phyloP scores from a whole-genome alignment of 1,140 invertebrate genomes.

The Condylostylus longicornis region DNA sequence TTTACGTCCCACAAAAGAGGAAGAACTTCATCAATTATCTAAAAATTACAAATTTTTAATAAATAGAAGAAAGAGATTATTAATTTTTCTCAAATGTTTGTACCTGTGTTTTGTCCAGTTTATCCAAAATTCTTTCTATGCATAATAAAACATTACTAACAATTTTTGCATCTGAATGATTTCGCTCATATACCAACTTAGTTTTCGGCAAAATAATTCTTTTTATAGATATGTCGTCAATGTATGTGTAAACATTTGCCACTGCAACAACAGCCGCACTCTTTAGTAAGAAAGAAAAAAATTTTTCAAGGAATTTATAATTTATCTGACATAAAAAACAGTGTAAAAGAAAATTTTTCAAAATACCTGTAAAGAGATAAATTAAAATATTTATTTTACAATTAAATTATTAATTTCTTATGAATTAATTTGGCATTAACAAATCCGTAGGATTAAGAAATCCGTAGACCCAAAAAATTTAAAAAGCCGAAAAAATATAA shows the following conservation, averaged over 20 bases:
- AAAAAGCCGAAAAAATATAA: too few species aligned
- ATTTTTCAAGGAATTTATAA: too few species aligned
- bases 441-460: too few species aligned
- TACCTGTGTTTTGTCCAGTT: slow-evolving; percentile 65
- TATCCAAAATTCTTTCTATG: slow-evolving; percentile 62
- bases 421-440: too few species aligned
- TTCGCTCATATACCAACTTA: slow-evolving; percentile 75
- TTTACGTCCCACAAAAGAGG: slow-evolving; percentile 78
- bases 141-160: slow-evolving; percentile 60
- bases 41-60: slow-evolving; percentile 5
- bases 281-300: slow-evolving; percentile 33
- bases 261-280: slow-evolving; percentile 81
- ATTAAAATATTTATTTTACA: too few species aligned
- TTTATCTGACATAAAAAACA: too few species aligned
- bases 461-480: too few species aligned
- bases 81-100: neutral
- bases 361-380: too few species aligned
- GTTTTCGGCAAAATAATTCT: slow-evolving; percentile 75
- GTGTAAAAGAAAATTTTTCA: too few species aligned
- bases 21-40: slow-evolving; percentile 81
- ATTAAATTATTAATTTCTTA: too few species aligned
- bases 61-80: neutral
- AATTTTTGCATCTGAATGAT: slow-evolving; percentile 59
- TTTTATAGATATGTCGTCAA: slow-evolving; percentile 70
- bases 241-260: slow-evolving; percentile 66